Evolutionary conservation across 2,888 invertebrate genomes (phyloP).

Genomic region (Drosophila yooni): DNA sequence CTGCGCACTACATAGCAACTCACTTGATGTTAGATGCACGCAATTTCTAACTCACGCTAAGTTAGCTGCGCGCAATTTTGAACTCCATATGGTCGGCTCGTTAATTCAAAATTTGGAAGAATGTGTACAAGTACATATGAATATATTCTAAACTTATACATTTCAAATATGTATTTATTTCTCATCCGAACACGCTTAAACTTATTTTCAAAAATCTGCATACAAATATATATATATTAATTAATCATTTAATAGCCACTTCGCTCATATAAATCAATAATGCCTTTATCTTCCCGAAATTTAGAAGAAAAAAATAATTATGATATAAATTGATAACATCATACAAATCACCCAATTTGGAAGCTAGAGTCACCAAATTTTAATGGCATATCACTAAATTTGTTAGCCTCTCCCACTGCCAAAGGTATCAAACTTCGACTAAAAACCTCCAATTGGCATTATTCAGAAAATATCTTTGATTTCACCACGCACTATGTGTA

Average conservation of each 20-base stretch:
- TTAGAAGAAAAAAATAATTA: no score
- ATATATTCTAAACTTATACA: not conserved
- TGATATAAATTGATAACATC: not conserved
- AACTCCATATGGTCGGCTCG: conserved; percentile 17
- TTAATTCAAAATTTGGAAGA: not conserved
- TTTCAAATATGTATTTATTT: not conserved
- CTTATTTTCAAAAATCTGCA: not conserved
- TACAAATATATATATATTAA: not conserved
- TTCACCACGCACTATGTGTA: no score
- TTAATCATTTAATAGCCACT: no score
- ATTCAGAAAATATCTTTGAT: no score
- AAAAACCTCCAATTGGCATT: no score
- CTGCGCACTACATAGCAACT: conserved; percentile 13
- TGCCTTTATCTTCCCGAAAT: no score
- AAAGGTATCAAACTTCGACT: no score
- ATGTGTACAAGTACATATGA: not conserved
- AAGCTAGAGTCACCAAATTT: no score
- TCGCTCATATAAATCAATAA: no score
- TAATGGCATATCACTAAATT: no score
- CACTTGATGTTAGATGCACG: conserved; percentile 38
- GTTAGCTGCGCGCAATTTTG: conserved; percentile 46
- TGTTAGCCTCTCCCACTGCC: no score
- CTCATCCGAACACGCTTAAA: not conserved
- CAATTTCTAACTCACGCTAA: conserved; percentile 45
- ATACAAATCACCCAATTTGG: no score